A percentile compares a stretch with the other conserved stretches of the same genome.
Evolutionary conservation across 2,888 invertebrate genomes (phyloP).

Genomic region (Zelleria hepariella): DNA sequence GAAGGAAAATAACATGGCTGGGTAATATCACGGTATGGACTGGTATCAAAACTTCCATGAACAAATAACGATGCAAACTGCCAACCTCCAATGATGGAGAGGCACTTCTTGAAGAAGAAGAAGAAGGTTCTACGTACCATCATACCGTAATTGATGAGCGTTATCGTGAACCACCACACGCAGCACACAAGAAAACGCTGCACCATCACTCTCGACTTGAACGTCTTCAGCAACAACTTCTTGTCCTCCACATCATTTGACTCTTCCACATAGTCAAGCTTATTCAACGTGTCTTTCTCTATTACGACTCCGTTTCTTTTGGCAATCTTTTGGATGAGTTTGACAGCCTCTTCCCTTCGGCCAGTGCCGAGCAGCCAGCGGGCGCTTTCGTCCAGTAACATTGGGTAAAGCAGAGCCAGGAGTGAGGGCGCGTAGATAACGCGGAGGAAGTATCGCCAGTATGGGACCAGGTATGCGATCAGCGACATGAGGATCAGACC

Average conservation of each 20-base stretch:
- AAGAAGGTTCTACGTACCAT: too few species aligned
- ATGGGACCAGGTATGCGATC: conserved; percentile 55
- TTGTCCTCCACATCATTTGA: conserved; percentile 35
- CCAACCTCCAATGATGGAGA: too few species aligned
- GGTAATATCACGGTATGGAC: too few species aligned
- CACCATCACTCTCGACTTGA: conserved; percentile 55
- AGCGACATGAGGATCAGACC: conserved; percentile 57
- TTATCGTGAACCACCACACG: conserved; percentile 65
- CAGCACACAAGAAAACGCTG: conserved; percentile 52
- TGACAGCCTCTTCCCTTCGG: conserved; percentile 36
- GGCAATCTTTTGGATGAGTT: conserved; percentile 51
- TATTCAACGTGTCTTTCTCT: conserved; percentile 34
- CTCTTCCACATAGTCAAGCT: conserved; percentile 43
- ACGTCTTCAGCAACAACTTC: conserved; percentile 47
- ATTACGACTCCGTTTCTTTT: conserved; percentile 41
- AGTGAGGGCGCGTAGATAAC: conserved; percentile 58
- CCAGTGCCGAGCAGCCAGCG: conserved; percentile 63
- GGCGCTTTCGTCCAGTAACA: conserved; percentile 59
- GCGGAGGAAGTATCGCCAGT: conserved; percentile 56
- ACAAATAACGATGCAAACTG: too few species aligned
- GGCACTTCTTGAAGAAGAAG: too few species aligned
- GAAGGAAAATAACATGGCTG: too few species aligned
- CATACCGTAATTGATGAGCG: conserved; percentile 64
- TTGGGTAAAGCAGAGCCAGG: conserved; percentile 45
- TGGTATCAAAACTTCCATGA: too few species aligned